A percentile compares a stretch with the other conserved stretches of the same genome.
Conservation (phyloP, 2,888 invertebrate species). For the Drosophila neonasuta region DNA sequence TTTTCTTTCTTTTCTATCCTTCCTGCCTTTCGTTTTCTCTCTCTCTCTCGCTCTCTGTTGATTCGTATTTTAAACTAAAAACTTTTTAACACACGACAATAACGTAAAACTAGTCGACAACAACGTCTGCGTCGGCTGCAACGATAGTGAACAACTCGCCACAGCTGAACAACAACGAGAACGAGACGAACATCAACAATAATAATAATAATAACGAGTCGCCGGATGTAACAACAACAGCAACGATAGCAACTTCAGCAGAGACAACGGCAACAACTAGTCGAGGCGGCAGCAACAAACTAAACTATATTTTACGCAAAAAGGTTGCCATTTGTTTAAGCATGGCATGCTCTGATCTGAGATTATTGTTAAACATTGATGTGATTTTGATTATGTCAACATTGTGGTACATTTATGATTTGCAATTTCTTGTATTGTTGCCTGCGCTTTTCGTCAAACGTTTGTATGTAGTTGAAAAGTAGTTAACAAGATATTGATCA, state of each 20-base stretch:
- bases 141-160: constrained; percentile 56
- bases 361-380: constrained; percentile 30
- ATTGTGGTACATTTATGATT: constrained; percentile 40
- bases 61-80: constrained; percentile 54
- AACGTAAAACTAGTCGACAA: constrained; percentile 51
- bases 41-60: constrained; percentile 62
- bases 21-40: constrained; percentile 69
- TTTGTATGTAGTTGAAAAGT: constrained; percentile 53
- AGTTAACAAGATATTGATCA: constrained; percentile 6
- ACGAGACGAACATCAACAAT: constrained; percentile 44
- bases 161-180: constrained; percentile 66
- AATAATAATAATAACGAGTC: constrained; percentile 43
- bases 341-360: constrained; percentile 65
- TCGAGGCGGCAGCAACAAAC: constrained; percentile 63
- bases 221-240: constrained; percentile 25
- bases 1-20: constrained; percentile 29
- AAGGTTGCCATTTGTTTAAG: constrained; percentile 71
- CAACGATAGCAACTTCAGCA: constrained; percentile 33
- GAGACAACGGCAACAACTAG: constrained; percentile 43
- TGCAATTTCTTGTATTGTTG: constrained; percentile 48
- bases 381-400: constrained; percentile 23
- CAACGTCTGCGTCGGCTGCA: constrained; percentile 39
- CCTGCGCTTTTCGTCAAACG: constrained; percentile 49
- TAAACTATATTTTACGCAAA: constrained; percentile 73
- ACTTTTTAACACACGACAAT: constrained; percentile 48